These are phyloP conservation scores for Apotomis betuletana DNA, from an alignment of 2,888 invertebrate species.

Conservation along the genomic window DNA sequence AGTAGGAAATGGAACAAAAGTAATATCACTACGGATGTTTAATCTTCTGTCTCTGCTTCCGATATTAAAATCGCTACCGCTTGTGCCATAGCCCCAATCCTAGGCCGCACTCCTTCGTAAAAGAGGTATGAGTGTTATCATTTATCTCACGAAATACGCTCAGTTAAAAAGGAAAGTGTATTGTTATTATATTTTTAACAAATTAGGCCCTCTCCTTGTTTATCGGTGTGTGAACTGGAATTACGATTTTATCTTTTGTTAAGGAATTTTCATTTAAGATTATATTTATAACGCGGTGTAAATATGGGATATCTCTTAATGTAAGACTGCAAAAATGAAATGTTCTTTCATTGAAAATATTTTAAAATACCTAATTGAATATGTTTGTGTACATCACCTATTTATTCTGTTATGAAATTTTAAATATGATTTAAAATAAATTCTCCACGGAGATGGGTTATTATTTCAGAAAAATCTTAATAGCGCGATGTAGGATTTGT, in stretches of 20 bases:
- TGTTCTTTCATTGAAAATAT: too few relatives aligned
- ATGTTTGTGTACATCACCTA: too few relatives aligned
- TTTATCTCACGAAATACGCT: constrained; percentile 39
- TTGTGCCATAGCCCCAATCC: constrained; percentile 1
- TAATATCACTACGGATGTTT: too few relatives aligned
- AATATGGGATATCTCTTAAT: too few relatives aligned
- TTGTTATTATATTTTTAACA: constrained; percentile 41
- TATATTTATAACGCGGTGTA: not conserved
- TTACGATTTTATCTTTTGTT: constrained; percentile 34
- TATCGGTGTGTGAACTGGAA: constrained; percentile 27
- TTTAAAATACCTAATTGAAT: too few relatives aligned
- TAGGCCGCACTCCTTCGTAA: constrained; percentile 31
- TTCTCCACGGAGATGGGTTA: too few relatives aligned
- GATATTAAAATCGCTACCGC: constrained; percentile 4
- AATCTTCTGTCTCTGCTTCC: not conserved
- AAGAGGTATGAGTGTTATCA: constrained; percentile 40
- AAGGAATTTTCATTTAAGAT: not conserved
- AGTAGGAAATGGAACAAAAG: too few relatives aligned
- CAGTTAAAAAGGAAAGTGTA: constrained; percentile 41
- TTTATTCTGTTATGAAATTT: too few relatives aligned
- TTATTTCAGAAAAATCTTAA: too few relatives aligned
- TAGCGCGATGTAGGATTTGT: too few relatives aligned
- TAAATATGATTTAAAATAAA: too few relatives aligned
- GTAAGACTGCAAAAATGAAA: too few relatives aligned
- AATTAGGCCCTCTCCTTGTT: constrained; percentile 37